Base-by-base conservation (phyloP, 1,140 invertebrate species). In the Epicauta chinensis region DNA sequence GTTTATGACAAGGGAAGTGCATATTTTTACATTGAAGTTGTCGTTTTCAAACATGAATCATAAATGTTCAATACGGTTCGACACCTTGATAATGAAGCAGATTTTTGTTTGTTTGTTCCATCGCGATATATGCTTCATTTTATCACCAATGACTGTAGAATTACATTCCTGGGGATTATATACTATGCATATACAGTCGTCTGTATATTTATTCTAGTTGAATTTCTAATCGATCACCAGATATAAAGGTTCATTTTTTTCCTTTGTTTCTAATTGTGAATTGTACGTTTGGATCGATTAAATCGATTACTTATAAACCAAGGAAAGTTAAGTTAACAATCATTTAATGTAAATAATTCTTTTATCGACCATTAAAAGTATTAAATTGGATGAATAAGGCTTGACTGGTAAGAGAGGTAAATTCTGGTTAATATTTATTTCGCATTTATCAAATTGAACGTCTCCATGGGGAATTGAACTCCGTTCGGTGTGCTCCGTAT, bases 401-500 rank as follows among this genome's bases (percentile, higher is more conserved):
- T 54, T 49, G 50, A 50, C 32, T 30, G 40, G 46, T 43, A 49
- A 48, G 48, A 51, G 51, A 54, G 58, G 61, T 61, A 62, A 60
- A 64, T 64, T 64, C 56, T 55, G 58, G 38, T 63, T 63, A 65
- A 63, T 65, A 68, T 66, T 67, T 67, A 69, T 65, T 66, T 63
- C 64, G 50, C 67, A 67, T 69, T 69, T 65, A 69, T 69, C 67
- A 69, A 69, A 67, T 67, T 65, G 64, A 67, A 69, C 64, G 65
- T 60, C 53, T 61, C 64, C 55, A 48, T 42, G 17, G 67, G 65
- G 67, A 67, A 68, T 68, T 59, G 61, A 63, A 66, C 47, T 58
- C 50, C 55, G 60, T 59, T 56, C 58, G 61, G 52, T 53, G 53
- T 53, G 58, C 56, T 55, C 50, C 49, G 63, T 63, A 67, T 67